Base-by-base conservation (phyloP, 2,888 invertebrate genomes). In the Colletes collaris region DNA sequence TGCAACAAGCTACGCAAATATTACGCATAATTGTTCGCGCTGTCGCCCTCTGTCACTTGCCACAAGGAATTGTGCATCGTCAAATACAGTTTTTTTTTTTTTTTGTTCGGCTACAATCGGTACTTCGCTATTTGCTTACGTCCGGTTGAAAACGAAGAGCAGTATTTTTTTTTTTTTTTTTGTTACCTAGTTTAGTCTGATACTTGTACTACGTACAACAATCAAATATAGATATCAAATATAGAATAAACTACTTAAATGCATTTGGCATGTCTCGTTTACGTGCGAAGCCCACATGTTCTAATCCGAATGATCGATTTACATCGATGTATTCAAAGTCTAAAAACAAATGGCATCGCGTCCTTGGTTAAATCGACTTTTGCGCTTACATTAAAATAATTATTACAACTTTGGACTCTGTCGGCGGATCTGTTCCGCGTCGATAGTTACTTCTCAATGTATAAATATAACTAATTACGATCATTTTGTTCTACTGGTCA, bases 251-350 rank as follows among this genome's bases (percentile, higher is more conserved):
- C 85, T 88, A 90, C 77, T 87, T 88, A 91, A 91, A 90, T 90
- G 90, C 90, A 91, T 90, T 91, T 90, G 91, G 90, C 91, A 89
- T 91, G 89, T 90, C 81, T 89, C 82, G 86, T 83, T 90, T 67
- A 67, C 66, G 53, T 72, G 76, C 72, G 71, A 79, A 75, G 64
- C 67, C 64, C 76, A 65, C 60, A 55, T 74, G 64, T 73, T 76
- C 82, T 56, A 67, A 67, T 69, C 44, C 59, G 56, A 65, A 67
- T 74, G 44, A 66, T 65, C 44, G 76, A 72, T 69, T 49, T 35
- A 6, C 56, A 63, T 73, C 81, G 67, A 58, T 44, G 4, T 52
- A 53, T 65, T 53, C 53, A 27, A 62, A 50, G 56, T 64, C 64
- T 46, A 50, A 55, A 70, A 76, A 83, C 79, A 79, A 74, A 79